Conservation (phyloP, 2,797 vertebrate species). For the Sebastes cheni region DNA sequence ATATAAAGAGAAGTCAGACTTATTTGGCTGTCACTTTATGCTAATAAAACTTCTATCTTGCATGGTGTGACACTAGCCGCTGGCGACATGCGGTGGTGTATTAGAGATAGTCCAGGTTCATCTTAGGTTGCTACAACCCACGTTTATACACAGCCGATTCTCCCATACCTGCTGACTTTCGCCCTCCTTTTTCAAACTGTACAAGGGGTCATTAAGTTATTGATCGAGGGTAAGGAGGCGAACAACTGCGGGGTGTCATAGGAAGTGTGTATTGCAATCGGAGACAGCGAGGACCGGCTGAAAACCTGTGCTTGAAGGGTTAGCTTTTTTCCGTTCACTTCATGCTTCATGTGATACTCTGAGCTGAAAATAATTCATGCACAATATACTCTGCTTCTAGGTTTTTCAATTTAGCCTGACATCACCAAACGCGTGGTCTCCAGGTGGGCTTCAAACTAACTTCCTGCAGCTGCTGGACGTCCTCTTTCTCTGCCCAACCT, state of each 20-base stretch:
- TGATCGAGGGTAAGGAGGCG: conserved; percentile 41
- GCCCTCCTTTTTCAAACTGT: background rate
- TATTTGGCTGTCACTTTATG: background rate
- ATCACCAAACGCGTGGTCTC: background rate
- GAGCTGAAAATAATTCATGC: background rate
- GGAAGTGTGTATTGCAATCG: background rate
- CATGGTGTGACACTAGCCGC: background rate
- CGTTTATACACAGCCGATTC: background rate
- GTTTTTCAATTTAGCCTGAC: background rate
- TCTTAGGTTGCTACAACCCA: background rate
- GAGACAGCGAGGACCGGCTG: background rate
- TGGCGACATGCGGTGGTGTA: background rate
- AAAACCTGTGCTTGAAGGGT: background rate
- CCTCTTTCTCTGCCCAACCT: conserved; percentile 2
- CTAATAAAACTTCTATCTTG: background rate
- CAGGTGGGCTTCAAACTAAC: conserved; percentile 1
- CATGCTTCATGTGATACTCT: background rate
- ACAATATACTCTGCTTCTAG: background rate
- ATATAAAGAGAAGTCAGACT: background rate
- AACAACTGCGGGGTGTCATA: conserved; percentile 4
- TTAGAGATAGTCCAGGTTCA: background rate
- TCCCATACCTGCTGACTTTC: background rate
- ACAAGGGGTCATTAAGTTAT: conserved; percentile 40
- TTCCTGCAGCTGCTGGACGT: conserved; percentile 2
- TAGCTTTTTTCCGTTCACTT: background rate